Evolutionary conservation across 1,140 invertebrate species (phyloP).

Genomic region (Drosophila jambulina): DNA sequence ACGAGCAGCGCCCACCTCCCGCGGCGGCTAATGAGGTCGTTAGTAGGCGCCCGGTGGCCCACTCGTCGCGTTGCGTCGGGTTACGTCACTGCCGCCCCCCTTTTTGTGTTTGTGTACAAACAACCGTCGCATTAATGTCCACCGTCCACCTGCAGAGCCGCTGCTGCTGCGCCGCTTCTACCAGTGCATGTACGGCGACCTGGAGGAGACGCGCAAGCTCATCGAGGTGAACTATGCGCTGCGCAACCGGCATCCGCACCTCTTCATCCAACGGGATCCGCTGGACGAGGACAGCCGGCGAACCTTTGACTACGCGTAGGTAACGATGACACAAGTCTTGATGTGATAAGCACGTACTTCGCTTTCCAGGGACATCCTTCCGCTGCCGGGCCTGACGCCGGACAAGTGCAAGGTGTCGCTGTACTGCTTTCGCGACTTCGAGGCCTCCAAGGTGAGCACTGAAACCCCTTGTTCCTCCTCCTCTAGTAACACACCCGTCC

Average conservation of each 20-base stretch:
- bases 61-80: constrained; percentile 2
- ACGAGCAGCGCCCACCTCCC: constrained; percentile 15
- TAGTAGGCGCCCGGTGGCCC: constrained; percentile 53
- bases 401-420: constrained; percentile 87
- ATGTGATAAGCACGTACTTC: neutral
- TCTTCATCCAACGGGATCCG: constrained; percentile 89
- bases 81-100: constrained; percentile 55
- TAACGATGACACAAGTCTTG: neutral
- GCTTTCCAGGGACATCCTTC: constrained; percentile 87
- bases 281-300: constrained; percentile 68
- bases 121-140: constrained; percentile 8
- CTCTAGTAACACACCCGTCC: neutral
- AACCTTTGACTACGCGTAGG: constrained; percentile 81
- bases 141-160: constrained; percentile 51
- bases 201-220: constrained; percentile 87
- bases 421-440: constrained; percentile 87
- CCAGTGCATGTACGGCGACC: constrained; percentile 86
- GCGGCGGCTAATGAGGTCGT: constrained; percentile 66
- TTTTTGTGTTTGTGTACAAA: constrained; percentile 12
- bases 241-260: constrained; percentile 88
- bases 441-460: constrained; percentile 85
- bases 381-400: constrained; percentile 86
- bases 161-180: constrained; percentile 77
- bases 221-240: constrained; percentile 89
- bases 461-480: rapidly evolving